Evolutionary conservation across 2,113 vertebrate species (phyloP).

Genomic region (Erythrocercus mccallii): DNA sequence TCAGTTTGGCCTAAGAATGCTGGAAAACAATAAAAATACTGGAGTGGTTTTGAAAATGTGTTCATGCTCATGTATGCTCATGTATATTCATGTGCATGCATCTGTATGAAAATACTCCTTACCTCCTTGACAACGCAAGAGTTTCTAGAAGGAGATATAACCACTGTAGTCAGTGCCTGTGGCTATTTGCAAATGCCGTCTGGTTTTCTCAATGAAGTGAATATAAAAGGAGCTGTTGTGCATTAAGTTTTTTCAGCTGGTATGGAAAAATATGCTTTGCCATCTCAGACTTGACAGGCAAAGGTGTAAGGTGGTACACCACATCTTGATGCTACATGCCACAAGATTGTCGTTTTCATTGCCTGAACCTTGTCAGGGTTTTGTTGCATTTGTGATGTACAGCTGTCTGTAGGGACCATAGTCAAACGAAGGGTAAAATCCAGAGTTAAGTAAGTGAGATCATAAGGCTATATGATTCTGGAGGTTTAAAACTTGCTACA

Average conservation of each 20-base stretch:
- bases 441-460: neutral
- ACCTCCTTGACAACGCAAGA: neutral
- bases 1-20: neutral
- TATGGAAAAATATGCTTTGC: neutral
- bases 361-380: neutral
- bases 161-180: neutral
- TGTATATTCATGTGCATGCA: neutral
- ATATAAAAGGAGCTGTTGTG: neutral
- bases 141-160: neutral
- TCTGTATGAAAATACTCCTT: neutral
- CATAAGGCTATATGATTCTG: neutral
- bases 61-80: neutral
- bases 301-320: neutral
- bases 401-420: neutral
- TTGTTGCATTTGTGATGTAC: neutral
- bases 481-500: neutral
- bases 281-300: neutral
- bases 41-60: neutral
- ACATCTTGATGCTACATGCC: accelerated
- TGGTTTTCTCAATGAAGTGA: neutral
- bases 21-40: neutral
- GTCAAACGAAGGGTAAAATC: neutral
- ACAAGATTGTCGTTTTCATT: too few species aligned
- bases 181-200: neutral
- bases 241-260: neutral